Evolutionary conservation across 2,888 invertebrate genomes (phyloP).

Genomic region (Heliconius sara): DNA sequence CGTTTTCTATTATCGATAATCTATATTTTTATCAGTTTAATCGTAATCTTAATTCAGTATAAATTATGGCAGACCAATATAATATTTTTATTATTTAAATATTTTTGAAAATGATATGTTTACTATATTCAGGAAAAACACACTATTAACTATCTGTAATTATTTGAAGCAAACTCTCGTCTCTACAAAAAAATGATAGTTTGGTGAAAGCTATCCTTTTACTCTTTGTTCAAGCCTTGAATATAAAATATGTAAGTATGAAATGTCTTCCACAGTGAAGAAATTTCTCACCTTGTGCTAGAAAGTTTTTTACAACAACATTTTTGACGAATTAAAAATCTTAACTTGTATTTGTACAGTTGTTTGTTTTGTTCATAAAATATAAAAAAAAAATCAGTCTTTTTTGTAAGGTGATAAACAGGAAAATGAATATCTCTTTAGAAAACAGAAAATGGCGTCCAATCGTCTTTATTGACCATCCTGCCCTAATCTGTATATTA

Average conservation of each 20-base stretch:
- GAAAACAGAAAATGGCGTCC: not conserved
- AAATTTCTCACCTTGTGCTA: too few species aligned
- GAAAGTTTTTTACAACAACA: not conserved
- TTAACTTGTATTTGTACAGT: not conserved
- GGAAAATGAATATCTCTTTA: not conserved
- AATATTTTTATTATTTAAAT: not conserved
- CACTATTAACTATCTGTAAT: not conserved
- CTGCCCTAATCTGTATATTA: too few species aligned
- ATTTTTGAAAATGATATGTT: not conserved
- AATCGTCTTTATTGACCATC: not conserved
- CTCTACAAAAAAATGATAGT: too few species aligned
- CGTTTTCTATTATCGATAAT: conserved; percentile 23
- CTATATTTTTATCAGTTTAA: conserved; percentile 26
- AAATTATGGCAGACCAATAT: conserved; percentile 12
- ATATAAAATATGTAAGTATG: too few species aligned
- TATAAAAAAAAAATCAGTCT: too few species aligned
- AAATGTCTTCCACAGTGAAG: too few species aligned
- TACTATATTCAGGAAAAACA: not conserved
- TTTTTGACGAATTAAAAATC: not conserved
- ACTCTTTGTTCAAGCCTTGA: too few species aligned
- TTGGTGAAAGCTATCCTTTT: too few species aligned
- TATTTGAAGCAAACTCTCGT: too few species aligned
- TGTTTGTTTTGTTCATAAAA: not conserved
- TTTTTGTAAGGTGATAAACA: not conserved
- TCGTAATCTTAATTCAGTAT: conserved; percentile 41